A percentile compares a stretch with the other conserved stretches of the same genome.
Evolutionary conservation across 2,797 vertebrate genomes (phyloP).

Genomic region (Neosalanx taihuensis): DNA sequence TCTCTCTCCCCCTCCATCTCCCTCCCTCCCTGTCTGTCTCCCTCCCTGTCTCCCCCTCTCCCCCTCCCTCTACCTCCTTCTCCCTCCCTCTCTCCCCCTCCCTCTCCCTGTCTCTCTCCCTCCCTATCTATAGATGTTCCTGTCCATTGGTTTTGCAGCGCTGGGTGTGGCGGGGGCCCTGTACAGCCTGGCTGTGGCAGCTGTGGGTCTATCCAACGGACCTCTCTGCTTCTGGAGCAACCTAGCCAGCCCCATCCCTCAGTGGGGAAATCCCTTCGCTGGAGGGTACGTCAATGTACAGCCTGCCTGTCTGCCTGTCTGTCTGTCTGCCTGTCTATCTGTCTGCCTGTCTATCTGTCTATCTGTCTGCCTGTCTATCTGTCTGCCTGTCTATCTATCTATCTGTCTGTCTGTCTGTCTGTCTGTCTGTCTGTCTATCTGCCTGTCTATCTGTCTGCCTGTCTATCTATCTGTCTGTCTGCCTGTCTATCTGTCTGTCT

Average conservation of each 20-base stretch:
- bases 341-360: background rate
- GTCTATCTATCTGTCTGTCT: background rate
- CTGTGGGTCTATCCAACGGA: conserved; percentile 62
- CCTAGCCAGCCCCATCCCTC: fast-evolving
- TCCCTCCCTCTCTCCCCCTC: background rate
- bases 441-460: background rate
- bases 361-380: background rate
- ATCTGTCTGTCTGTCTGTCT: background rate
- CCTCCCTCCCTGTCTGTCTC: conserved; percentile 72
- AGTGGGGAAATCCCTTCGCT: conserved; percentile 45
- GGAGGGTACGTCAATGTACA: conserved; percentile 37
- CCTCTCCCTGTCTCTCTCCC: background rate
- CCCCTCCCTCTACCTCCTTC: background rate
- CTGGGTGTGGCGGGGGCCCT: conserved; percentile 60
- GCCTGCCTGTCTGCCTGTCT: no score
- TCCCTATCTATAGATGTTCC: conserved; percentile 68
- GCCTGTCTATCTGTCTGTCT: background rate
- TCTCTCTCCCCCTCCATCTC: conserved; percentile 60
- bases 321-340: conserved; percentile 1
- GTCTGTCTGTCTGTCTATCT: background rate
- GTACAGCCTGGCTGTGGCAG: conserved; percentile 58
- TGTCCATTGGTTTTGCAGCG: conserved; percentile 72
- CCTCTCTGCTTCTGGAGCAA: conserved; percentile 38
- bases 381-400: background rate
- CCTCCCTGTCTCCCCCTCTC: background rate